Evolutionary conservation across 1,140 invertebrate species (phyloP).

Genomic region (Danaus melanippus): DNA sequence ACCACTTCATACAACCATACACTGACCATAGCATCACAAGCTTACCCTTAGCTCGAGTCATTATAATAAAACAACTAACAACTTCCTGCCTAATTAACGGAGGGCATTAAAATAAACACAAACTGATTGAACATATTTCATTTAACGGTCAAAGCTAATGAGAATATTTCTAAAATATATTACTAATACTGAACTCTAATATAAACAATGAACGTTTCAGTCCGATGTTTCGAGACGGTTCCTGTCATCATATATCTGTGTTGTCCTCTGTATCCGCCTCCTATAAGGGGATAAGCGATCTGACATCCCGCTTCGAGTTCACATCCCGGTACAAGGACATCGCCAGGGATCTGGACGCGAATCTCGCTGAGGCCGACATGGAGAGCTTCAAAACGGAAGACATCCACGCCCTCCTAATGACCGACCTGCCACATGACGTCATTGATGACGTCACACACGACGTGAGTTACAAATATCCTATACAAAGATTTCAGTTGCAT

Average conservation of each 20-base stretch:
- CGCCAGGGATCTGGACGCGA: constrained; percentile 90
- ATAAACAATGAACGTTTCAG: constrained; percentile 53
- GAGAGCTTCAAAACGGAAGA: constrained; percentile 93
- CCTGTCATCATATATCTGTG: constrained; percentile 83
- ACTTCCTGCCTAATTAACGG: too few relatives aligned
- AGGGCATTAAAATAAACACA: too few relatives aligned
- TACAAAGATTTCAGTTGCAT: too few relatives aligned
- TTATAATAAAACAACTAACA: too few relatives aligned
- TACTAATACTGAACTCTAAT: too few relatives aligned
- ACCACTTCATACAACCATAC: too few relatives aligned
- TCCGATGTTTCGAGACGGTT: constrained; percentile 81
- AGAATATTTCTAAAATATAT: too few relatives aligned
- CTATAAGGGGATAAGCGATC: constrained; percentile 80
- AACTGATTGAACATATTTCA: too few relatives aligned
- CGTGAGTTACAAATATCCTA: constrained; percentile 37
- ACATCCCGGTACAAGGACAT: constrained; percentile 85
- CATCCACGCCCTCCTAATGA: constrained; percentile 85
- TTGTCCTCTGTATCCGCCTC: constrained; percentile 85
- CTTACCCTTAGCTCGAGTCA: too few relatives aligned
- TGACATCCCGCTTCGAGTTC: constrained; percentile 72
- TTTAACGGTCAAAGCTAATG: too few relatives aligned
- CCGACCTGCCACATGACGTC: constrained; percentile 77
- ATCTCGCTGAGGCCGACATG: constrained; percentile 95
- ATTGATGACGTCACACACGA: constrained; percentile 61
- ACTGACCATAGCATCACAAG: too few relatives aligned